A percentile compares a stretch with the other conserved stretches of the same genome.
These are phyloP conservation scores for Chalcosyrphus nemorum DNA, from an alignment of 2,888 invertebrate genomes.

Conservation along the genomic window DNA sequence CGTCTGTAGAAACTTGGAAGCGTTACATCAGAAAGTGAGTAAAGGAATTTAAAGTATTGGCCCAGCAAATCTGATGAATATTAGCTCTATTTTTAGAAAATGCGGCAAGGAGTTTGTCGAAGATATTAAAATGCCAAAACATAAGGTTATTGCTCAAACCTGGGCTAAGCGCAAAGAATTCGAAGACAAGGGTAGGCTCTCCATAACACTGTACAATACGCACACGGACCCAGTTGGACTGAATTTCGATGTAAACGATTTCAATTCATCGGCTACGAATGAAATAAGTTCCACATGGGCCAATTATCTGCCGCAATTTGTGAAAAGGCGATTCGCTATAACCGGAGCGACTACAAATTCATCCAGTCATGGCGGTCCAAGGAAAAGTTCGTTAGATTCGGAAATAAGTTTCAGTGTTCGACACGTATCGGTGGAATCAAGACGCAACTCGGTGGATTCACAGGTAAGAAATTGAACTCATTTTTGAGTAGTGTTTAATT, in stretches of 20 bases:
- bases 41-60: not conserved
- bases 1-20: slow-evolving; percentile 93
- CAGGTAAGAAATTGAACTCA: slow-evolving; percentile 83
- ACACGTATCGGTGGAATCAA: slow-evolving; percentile 92
- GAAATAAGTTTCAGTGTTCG: slow-evolving; percentile 90
- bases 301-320: slow-evolving; percentile 93
- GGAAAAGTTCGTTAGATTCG: slow-evolving; percentile 86
- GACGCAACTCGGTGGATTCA: slow-evolving; percentile 93
- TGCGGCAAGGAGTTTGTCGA: slow-evolving; percentile 87
- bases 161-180: slow-evolving; percentile 94
- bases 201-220: slow-evolving; percentile 92
- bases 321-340: slow-evolving; percentile 92
- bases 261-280: slow-evolving; percentile 89
- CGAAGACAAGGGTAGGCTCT: slow-evolving; percentile 91
- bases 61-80: not conserved
- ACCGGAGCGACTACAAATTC: slow-evolving; percentile 83
- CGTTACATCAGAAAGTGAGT: slow-evolving; percentile 90
- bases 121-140: slow-evolving; percentile 90
- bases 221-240: slow-evolving; percentile 95
- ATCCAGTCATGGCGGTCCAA: slow-evolving; percentile 84
- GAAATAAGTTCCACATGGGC: slow-evolving; percentile 96
- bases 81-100: slow-evolving; percentile 83
- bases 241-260: slow-evolving; percentile 84
- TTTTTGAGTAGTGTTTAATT: not conserved
- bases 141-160: slow-evolving; percentile 95